Conservation (phyloP, 2,797 vertebrate species). For the Capromys pilorides region DNA sequence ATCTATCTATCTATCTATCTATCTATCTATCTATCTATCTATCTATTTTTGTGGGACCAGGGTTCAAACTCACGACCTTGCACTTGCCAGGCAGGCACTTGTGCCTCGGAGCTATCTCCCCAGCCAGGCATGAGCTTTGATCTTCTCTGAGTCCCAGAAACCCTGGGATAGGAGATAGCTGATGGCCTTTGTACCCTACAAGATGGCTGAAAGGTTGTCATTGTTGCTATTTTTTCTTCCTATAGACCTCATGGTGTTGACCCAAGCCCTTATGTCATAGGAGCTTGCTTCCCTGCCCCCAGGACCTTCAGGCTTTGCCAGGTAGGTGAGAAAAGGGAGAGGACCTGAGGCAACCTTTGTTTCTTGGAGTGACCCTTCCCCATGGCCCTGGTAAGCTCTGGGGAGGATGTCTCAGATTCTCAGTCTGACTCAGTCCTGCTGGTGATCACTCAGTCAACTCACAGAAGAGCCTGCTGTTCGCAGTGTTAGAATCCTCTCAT, state of each 20-base stretch:
- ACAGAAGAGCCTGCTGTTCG: not conserved
- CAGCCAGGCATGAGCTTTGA: not conserved
- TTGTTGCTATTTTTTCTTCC: not conserved
- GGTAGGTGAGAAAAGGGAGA: not conserved
- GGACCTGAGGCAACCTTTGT: not conserved
- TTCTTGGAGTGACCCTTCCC: not conserved
- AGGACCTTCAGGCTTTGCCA: not conserved
- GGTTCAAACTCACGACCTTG: too few species aligned
- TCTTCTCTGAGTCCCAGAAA: not conserved
- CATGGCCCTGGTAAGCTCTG: not conserved
- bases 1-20: too few species aligned
- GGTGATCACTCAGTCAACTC: not conserved
- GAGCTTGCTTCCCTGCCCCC: not conserved
- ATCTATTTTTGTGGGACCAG: too few species aligned
- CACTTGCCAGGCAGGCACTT: too few species aligned
- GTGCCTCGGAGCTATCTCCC: too few species aligned
- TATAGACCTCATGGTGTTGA: not conserved
- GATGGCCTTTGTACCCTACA: not conserved
- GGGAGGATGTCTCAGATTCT: not conserved
- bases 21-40: too few species aligned
- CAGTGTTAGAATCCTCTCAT: not conserved
- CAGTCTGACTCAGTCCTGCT: not conserved
- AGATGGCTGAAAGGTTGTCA: not conserved
- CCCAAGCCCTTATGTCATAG: not conserved
- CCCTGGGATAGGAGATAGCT: not conserved